phyloP scores from a whole-genome alignment of 92 coral and sea anemone species.

The Umimayanthus kanabou region DNA sequence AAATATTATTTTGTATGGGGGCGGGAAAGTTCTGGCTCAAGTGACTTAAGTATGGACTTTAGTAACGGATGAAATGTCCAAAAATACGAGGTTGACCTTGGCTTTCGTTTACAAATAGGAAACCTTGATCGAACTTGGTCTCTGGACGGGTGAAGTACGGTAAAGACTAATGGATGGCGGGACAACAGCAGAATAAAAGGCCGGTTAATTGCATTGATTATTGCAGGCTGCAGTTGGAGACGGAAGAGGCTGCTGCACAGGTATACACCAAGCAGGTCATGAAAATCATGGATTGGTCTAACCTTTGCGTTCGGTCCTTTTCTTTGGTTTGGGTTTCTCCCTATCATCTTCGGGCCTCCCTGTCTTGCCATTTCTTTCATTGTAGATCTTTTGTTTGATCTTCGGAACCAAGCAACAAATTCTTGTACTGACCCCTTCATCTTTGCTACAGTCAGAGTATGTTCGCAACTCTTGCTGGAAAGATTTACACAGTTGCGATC shows the following conservation, averaged over 20 bases:
- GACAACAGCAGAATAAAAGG: too few species aligned
- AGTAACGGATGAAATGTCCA: not conserved
- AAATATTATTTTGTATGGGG: not conserved
- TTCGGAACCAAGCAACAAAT: conserved; percentile 41
- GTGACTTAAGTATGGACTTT: not conserved
- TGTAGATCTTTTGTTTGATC: conserved; percentile 39
- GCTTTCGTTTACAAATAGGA: not conserved
- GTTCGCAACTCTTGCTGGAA: conserved; percentile 49
- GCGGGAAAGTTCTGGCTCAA: not conserved
- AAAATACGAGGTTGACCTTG: not conserved
- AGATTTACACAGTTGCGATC: conserved; percentile 50
- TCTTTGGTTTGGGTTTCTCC: conserved; percentile 43
- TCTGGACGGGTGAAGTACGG: not conserved
- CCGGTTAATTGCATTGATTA: too few species aligned
- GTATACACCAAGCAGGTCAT: conserved; percentile 32
- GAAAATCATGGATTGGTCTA: conserved; percentile 17
- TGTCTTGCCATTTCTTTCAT: conserved; percentile 29
- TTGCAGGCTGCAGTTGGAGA: not conserved
- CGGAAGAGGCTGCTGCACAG: not conserved
- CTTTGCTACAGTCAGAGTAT: conserved; percentile 56
- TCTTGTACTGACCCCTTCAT: conserved; percentile 20
- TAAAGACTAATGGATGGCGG: not conserved
- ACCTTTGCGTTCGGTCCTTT: conserved; percentile 40
- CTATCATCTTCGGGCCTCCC: conserved; percentile 53
- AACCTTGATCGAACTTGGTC: not conserved